Base-by-base conservation (phyloP, 2,888 invertebrate species). In the Campoletis raptor region DNA sequence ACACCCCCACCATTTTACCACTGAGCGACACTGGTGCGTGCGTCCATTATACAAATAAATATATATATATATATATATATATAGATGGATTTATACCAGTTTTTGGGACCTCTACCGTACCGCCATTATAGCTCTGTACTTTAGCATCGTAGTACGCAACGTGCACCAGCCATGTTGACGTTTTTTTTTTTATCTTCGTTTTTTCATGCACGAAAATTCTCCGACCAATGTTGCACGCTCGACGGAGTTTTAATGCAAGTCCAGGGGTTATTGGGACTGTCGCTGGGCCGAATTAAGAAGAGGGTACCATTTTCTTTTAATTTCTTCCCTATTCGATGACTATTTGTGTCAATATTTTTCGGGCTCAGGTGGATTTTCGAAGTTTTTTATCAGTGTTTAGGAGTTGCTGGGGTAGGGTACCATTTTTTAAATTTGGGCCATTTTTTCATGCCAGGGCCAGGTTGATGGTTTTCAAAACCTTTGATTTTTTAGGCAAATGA, bases 21-120 rank as follows among this genome's bases (percentile, higher is more conserved):
- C 66, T 72, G 92, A 92, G 0, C 87, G 89, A 81, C 94, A 95
- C 57, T 94, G 90, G 0, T 95, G 94, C 6, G 93, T 94, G 72
- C 77, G 73, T 76, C 80, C 85, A 84, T 81, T 84, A 82, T 30
- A 57, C 57, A 57, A 24, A 30, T 57, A 4, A 24, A 21, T 10
- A 57, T 48, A 37, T 78, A 15, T 67, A 45, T 80, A 54, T 48
- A 64, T 30, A 21, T 24, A 52, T 77, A 54, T 57, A 42, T 61
- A 37, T 21, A 69, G 6, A 64, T 64, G 70, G 74, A 76, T 77
- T 72, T 76, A 24, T 74, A 74, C 74, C 57, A 76, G 76, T 76
- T 76, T 76, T 76, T 61, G 64, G 76, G 64, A 45, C 76, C n/a
- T 61, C 57, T 57, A n/a, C 45, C 40, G 74, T 54, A 4, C 30